Base-by-base conservation (phyloP, 2,888 invertebrate species). In the Merodon equestris region DNA sequence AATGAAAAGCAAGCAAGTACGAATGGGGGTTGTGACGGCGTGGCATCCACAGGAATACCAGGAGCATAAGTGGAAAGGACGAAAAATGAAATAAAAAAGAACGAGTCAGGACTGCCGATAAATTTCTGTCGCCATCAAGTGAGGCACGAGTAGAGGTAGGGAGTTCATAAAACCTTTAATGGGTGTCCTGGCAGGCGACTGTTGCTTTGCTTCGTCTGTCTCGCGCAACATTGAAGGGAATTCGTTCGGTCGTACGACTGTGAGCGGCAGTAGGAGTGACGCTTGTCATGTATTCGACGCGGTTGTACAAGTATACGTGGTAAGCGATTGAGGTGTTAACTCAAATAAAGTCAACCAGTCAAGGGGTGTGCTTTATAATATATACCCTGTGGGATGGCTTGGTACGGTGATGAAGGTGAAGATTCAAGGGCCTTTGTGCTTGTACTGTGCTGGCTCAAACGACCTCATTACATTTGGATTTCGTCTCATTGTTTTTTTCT, bases 31-130 rank as follows among this genome's bases (percentile, higher is more conserved):
- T 5, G n/a, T 58, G n/a, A 1, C 27, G 9, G 36, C n/a, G 50
- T 19, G 17, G 17, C 13, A 1, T n/a, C 34, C 15, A 17, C 12
- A 17, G 44, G 51, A 12, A 27, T 19, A 15, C 40, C 1, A 44
- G 34, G n/a, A 48, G 50, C 66, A 60, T 48, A 50, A 60, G 56
- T 19, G 45, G 64, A 76, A 51, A 42, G 61, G 71, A 72, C 61
- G 51, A 61, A 71, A 53, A 60, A 54, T 54, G 54, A 60, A 71
- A 75, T 63, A 64, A 76, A 72, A 66, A 40, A 18, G 53, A 70
- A 53, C 68, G 61, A 56, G 47, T 40, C 40, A 10, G 10, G 40
- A 10, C 48, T 10, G 10, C 45, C 44, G 45, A 36, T 66, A 53
- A 42, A 17, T 70, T 57, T 15, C 36, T 27, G 63, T 57, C 70